Percentiles rank a stretch among this genome's conserved stretches.
Evolutionary conservation across 2,888 invertebrate genomes (phyloP).

Genomic region (Endomychus coccineus): DNA sequence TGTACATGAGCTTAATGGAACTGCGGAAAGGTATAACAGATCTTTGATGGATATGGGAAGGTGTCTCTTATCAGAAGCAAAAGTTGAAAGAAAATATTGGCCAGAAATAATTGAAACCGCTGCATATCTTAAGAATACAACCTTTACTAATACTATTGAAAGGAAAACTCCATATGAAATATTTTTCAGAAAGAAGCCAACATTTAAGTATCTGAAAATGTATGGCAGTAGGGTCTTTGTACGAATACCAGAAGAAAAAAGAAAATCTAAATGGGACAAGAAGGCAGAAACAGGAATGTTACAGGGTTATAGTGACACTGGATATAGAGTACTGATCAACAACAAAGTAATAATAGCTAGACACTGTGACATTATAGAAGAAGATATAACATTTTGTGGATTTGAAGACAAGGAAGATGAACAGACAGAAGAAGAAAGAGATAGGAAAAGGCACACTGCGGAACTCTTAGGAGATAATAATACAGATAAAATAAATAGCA

Average conservation of each 20-base stretch:
- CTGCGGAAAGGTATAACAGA: slow-evolving; percentile 24
- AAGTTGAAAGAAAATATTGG: slow-evolving; percentile 15
- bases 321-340: slow-evolving; percentile 9
- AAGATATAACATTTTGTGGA: slow-evolving; percentile 1
- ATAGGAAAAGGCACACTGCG: too few species aligned
- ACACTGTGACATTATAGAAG: slow-evolving; percentile 9
- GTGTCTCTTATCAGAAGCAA: slow-evolving; percentile 22
- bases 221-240: slow-evolving; percentile 19
- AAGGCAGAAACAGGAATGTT: slow-evolving; percentile 9
- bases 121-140: slow-evolving; percentile 16
- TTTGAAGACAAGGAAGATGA: neutral
- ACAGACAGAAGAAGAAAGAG: slow-evolving; percentile 2
- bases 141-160: slow-evolving; percentile 6
- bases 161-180: slow-evolving; percentile 15
- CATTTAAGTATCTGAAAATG: slow-evolving; percentile 11
- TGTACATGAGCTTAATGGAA: slow-evolving; percentile 25
- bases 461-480: neutral
- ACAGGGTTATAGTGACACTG: slow-evolving; percentile 5
- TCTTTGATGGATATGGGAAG: slow-evolving; percentile 20
- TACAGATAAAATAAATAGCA: slow-evolving; percentile 5
- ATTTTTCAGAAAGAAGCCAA: slow-evolving; percentile 12
- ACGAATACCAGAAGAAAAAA: slow-evolving; percentile 12
- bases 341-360: slow-evolving; percentile 8
- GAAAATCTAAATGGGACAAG: slow-evolving; percentile 10
- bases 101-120: slow-evolving; percentile 13